A percentile compares a stretch with the other conserved stretches of the same genome.
Conservation (phyloP, 2,888 invertebrate species). For the Campaea margaritaria region DNA sequence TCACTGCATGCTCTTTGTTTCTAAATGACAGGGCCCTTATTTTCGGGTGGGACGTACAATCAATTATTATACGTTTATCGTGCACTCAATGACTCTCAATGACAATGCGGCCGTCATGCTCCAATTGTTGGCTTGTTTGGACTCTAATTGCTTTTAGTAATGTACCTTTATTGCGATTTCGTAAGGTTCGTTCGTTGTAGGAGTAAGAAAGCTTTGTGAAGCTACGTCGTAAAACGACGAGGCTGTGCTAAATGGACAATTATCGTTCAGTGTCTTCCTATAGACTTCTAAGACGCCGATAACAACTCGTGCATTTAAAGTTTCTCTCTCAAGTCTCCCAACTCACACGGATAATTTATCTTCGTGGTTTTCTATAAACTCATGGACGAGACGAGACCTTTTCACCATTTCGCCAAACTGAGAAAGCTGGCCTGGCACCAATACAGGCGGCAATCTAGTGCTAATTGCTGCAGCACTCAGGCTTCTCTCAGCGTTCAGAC, state of each 20-base stretch:
- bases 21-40: conserved; percentile 32
- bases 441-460: conserved; percentile 37
- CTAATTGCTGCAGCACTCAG: conserved; percentile 45
- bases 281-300: conserved; percentile 18
- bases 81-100: conserved; percentile 44
- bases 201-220: conserved; percentile 18
- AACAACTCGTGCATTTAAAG: conserved; percentile 13
- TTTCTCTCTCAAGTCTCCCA: conserved; percentile 24
- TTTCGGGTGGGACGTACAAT: conserved; percentile 41
- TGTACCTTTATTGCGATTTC: conserved; percentile 43
- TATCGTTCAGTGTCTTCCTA: conserved; percentile 16
- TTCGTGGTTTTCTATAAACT: not conserved
- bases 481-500: conserved; percentile 41
- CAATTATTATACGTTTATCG: conserved; percentile 57
- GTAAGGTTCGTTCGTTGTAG: conserved; percentile 10
- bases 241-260: conserved; percentile 14
- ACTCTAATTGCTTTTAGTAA: conserved; percentile 48
- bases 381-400: conserved; percentile 14
- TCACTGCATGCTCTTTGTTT: conserved; percentile 1
- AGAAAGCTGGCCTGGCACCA: conserved; percentile 38
- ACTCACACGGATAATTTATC: conserved; percentile 5
- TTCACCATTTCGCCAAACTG: conserved; percentile 31
- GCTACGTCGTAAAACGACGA: conserved; percentile 11
- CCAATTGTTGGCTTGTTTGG: conserved; percentile 52
- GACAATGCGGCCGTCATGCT: conserved; percentile 52